Percentiles rank a stretch among this genome's conserved stretches.
Conservation (phyloP, 2,113 vertebrate species). For the Tetrax tetrax region DNA sequence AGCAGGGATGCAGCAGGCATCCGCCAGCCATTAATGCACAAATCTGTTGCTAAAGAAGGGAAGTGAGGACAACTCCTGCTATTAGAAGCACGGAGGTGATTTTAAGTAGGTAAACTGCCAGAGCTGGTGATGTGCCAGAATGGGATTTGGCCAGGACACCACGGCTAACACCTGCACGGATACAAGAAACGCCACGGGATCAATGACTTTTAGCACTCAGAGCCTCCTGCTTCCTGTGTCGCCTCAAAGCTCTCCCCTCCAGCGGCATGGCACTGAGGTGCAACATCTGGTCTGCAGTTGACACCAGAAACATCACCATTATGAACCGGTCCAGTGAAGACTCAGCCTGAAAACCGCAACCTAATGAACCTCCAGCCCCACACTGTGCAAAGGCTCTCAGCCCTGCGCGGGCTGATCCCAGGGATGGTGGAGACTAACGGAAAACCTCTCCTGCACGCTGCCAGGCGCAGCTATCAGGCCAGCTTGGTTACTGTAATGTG, state of each 20-base stretch:
- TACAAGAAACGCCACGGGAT: accelerated
- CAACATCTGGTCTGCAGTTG: conserved; percentile 12
- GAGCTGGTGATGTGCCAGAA: conserved; percentile 6
- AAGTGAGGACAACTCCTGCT: background rate
- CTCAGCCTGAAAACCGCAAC: background rate
- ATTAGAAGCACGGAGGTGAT: background rate
- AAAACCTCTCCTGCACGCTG: background rate
- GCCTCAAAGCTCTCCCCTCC: background rate
- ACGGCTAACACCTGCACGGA: background rate
- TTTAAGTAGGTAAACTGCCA: background rate
- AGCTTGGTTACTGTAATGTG: background rate
- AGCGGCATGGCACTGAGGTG: accelerated
- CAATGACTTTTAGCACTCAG: background rate
- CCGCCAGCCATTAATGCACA: background rate
- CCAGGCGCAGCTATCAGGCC: background rate
- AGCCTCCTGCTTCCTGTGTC: background rate
- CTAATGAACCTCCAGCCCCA: background rate
- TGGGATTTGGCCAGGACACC: background rate
- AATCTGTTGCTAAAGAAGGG: background rate
- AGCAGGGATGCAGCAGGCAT: background rate
- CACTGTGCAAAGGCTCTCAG: background rate
- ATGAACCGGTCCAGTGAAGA: background rate
- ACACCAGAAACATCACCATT: background rate
- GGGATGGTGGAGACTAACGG: background rate
- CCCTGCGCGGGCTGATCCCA: accelerated